Evolutionary conservation across 2,888 invertebrate species (phyloP).

Genomic region (Branchellion lobata): DNA sequence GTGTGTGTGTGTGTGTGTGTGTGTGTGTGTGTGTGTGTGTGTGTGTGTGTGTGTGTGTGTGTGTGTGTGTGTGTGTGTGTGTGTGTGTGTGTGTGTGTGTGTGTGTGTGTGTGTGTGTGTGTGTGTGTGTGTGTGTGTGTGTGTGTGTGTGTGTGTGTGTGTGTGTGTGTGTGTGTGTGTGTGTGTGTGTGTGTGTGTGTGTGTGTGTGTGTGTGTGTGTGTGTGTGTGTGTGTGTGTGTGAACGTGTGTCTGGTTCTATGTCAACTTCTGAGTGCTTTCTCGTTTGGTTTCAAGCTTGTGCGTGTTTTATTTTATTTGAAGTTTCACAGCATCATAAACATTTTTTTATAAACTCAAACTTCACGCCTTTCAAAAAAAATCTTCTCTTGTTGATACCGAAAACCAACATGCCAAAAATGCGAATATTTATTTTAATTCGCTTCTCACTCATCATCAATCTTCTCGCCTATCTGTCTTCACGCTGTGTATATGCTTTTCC

Average conservation of each 20-base stretch:
- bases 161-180: conserved; percentile 24
- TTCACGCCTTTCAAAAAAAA: too few species aligned
- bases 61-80: conserved; percentile 2
- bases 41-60: conserved; percentile 21
- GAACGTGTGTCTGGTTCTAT: not conserved
- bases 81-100: conserved; percentile 10
- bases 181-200: conserved; percentile 22
- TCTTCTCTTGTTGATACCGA: too few species aligned
- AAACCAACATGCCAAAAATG: too few species aligned
- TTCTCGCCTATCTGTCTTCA: too few species aligned
- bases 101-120: conserved; percentile 4
- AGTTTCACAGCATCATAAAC: too few species aligned
- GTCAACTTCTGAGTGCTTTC: too few species aligned
- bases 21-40: conserved; percentile 29
- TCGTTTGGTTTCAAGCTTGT: too few species aligned
- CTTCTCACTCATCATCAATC: too few species aligned
- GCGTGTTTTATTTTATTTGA: too few species aligned
- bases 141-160: conserved; percentile 8
- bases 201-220: conserved; percentile 25
- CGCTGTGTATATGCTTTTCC: too few species aligned
- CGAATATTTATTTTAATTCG: too few species aligned
- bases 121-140: conserved; percentile 21
- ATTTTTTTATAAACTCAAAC: too few species aligned
- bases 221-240: conserved; percentile 29
- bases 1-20: conserved; percentile 25